These are phyloP conservation scores for Drosophila albomicans DNA, from an alignment of 1,140 invertebrate genomes.

Conservation along the genomic window DNA sequence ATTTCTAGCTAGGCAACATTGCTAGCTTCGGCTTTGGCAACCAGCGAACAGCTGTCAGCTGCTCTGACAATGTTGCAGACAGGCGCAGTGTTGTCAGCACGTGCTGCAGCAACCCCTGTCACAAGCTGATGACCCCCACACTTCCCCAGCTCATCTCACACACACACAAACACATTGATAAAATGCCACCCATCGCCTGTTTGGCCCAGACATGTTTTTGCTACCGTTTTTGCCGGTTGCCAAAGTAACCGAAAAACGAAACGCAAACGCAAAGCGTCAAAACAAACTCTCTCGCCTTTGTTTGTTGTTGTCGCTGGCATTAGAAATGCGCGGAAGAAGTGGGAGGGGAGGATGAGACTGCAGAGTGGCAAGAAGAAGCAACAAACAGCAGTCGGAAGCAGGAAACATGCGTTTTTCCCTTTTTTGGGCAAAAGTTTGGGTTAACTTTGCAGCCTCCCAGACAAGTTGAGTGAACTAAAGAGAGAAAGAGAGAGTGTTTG, in stretches of 20 bases:
- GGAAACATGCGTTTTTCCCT: constrained; percentile 67
- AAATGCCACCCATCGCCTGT: constrained; percentile 10
- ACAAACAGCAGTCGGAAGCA: constrained; percentile 55
- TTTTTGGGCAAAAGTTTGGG: constrained; percentile 54
- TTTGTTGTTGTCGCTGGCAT: constrained; percentile 49
- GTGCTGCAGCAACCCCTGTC: constrained; percentile 52
- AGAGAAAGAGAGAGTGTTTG: not conserved
- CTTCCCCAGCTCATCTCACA: not conserved
- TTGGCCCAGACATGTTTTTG: constrained; percentile 66
- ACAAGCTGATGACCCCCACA: not conserved
- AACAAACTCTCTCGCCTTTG: constrained; percentile 70
- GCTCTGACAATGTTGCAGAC: constrained; percentile 47
- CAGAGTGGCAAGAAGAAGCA: constrained; percentile 32
- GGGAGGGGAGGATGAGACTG: constrained; percentile 2
- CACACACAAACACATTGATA: not conserved
- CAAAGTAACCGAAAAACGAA: constrained; percentile 53
- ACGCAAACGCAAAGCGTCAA: constrained; percentile 59
- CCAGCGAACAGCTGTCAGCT: constrained; percentile 49
- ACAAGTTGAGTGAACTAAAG: constrained; percentile 1
- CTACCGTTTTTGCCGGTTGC: constrained; percentile 65
- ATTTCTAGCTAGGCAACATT: constrained; percentile 9
- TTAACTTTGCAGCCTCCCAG: constrained; percentile 7
- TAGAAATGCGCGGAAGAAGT: not conserved
- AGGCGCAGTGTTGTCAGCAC: constrained; percentile 62
- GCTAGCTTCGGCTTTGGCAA: constrained; percentile 20